A percentile compares a stretch with the other conserved stretches of the same genome.
phyloP scores from a whole-genome alignment of 2,888 invertebrate genomes.

The Esperia sulphurella region DNA sequence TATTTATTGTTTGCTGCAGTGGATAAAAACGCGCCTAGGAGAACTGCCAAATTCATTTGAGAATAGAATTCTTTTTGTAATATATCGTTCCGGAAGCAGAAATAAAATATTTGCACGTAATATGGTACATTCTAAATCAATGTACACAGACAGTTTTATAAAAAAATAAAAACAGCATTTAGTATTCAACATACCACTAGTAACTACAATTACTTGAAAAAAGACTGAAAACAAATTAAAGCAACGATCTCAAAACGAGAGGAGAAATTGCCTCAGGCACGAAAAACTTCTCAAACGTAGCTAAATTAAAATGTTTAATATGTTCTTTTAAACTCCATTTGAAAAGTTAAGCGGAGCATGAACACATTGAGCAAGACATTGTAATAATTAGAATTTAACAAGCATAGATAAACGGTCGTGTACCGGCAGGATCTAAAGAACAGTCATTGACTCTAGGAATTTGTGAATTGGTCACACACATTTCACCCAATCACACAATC shows the following conservation, averaged over 20 bases:
- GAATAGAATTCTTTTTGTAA: background rate
- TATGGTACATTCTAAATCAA: background rate
- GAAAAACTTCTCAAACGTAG: no score
- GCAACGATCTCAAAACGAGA: no score
- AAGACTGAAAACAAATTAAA: no score
- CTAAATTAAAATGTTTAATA: no score
- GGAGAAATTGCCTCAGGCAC: no score
- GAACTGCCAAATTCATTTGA: conserved; percentile 2
- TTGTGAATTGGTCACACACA: background rate
- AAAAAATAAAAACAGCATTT: background rate
- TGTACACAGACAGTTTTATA: background rate
- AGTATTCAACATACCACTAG: no score
- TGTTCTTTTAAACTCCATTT: no score
- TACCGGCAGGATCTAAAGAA: background rate
- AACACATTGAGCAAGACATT: no score
- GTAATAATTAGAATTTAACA: background rate
- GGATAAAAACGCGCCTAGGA: background rate
- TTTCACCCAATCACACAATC: background rate
- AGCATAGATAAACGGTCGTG: background rate
- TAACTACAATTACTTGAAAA: no score
- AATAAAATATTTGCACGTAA: background rate
- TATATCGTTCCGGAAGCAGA: background rate
- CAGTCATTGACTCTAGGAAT: background rate
- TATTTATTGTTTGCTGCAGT: background rate
- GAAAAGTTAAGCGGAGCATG: no score